Evolutionary conservation across 2,113 vertebrate species (phyloP).

Genomic region (Tapirus terrestris): DNA sequence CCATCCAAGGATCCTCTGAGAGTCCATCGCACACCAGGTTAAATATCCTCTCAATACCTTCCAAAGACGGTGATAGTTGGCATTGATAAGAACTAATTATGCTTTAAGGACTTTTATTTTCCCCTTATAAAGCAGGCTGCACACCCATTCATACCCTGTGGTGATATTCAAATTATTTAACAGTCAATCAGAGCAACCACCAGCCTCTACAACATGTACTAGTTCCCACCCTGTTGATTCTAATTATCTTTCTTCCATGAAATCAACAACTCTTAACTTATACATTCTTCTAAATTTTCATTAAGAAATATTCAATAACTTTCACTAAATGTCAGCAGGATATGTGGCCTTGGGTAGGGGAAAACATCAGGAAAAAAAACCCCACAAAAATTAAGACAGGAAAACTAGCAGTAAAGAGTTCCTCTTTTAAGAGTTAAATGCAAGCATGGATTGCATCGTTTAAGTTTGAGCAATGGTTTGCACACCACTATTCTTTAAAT

Average conservation of each 20-base stretch:
- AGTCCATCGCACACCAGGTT: not conserved
- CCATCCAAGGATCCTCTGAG: not conserved
- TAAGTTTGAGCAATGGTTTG: conserved; percentile 56
- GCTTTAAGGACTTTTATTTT: not conserved
- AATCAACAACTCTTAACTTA: not conserved
- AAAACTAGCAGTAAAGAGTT: conserved; percentile 14
- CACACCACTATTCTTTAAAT: conserved; percentile 70
- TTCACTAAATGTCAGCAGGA: not conserved
- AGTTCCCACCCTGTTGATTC: not conserved
- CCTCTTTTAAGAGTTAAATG: conserved; percentile 59
- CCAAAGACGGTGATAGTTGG: not conserved
- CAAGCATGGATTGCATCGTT: conserved; percentile 52
- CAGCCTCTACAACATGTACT: not conserved
- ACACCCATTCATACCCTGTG: not conserved
- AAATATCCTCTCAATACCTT: not conserved
- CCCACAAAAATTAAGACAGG: not conserved
- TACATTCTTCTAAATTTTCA: not conserved
- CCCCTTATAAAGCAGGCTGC: not conserved
- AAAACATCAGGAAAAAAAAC: not conserved
- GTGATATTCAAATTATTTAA: conserved; percentile 53
- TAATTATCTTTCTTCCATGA: not conserved
- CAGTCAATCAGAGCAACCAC: not conserved
- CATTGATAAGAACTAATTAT: not conserved
- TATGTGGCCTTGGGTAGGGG: not conserved
- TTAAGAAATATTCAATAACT: not conserved